Conservation (phyloP, 2,113 vertebrate species). For the Spilogale gracilis region DNA sequence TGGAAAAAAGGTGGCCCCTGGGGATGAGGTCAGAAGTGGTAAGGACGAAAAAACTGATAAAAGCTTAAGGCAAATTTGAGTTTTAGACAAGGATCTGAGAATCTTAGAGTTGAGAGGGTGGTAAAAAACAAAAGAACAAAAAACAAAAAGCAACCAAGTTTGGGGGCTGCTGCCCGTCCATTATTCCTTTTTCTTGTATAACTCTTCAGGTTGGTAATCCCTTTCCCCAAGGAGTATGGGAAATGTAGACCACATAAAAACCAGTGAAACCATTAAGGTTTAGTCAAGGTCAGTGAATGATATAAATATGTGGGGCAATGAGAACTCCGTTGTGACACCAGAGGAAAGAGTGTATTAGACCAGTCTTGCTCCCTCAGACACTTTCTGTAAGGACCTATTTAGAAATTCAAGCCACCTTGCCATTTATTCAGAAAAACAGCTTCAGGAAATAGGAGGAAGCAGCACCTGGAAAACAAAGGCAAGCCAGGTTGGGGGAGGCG, state of each 20-base stretch:
- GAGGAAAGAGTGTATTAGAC: background rate
- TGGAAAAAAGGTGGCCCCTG: background rate
- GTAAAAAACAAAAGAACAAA: background rate
- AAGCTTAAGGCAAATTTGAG: background rate
- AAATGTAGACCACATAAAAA: background rate
- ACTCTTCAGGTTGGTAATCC: background rate
- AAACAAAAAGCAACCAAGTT: background rate
- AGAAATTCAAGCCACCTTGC: too few species aligned
- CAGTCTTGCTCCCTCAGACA: background rate
- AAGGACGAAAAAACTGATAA: background rate
- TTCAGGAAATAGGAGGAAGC: too few species aligned
- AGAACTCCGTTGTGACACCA: background rate
- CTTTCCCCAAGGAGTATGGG: background rate
- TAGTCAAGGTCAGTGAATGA: background rate
- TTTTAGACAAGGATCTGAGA: background rate
- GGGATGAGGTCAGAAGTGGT: background rate
- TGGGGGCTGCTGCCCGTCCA: background rate
- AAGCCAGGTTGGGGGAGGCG: too few species aligned
- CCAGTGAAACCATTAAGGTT: background rate
- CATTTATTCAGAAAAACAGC: too few species aligned
- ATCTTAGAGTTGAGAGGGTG: background rate
- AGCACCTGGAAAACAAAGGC: too few species aligned
- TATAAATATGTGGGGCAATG: background rate
- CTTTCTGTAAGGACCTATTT: too few species aligned
- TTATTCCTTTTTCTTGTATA: background rate